A percentile compares a stretch with the other conserved stretches of the same genome.
phyloP scores from a whole-genome alignment of 2,113 vertebrate genomes.

The Onychostruthus taczanowskii region DNA sequence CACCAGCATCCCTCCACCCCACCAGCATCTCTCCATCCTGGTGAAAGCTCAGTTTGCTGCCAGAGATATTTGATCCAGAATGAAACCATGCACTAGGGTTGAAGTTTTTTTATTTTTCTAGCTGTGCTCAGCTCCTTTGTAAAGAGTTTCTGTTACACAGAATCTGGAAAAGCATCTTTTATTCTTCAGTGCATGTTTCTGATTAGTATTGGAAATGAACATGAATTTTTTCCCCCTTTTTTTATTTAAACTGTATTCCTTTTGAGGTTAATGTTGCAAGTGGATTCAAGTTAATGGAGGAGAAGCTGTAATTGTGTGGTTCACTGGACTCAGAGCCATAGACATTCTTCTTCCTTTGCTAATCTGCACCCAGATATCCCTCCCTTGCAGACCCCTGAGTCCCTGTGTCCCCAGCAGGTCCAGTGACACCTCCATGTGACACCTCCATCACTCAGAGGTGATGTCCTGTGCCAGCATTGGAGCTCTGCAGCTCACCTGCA shows the following conservation, averaged over 20 bases:
- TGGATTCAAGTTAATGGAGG: conserved; percentile 17
- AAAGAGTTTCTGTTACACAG: background rate
- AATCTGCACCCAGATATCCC: background rate
- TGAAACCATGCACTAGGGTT: background rate
- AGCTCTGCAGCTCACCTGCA: background rate
- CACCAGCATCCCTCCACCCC: background rate
- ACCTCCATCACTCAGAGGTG: background rate
- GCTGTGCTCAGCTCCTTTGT: conserved; percentile 43
- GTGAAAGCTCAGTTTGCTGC: background rate
- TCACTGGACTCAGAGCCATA: background rate
- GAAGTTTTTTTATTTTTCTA: background rate
- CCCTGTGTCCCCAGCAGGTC: background rate
- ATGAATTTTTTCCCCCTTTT: background rate
- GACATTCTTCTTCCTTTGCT: background rate
- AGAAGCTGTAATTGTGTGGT: background rate
- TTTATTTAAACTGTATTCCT: background rate
- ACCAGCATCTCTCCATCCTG: background rate
- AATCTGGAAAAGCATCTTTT: conserved; percentile 21
- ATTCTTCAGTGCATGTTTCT: conserved; percentile 48
- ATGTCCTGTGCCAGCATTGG: background rate
- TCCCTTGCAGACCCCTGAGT: background rate
- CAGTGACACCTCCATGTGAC: background rate
- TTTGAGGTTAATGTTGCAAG: conserved; percentile 34
- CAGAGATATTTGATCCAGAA: background rate
- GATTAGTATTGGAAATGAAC: conserved; percentile 58